Evolutionary conservation across 2,797 vertebrate genomes (phyloP), one percentile per base, ranked within the genome.

Genomic region (Rhynchotus rufescens): DNA sequence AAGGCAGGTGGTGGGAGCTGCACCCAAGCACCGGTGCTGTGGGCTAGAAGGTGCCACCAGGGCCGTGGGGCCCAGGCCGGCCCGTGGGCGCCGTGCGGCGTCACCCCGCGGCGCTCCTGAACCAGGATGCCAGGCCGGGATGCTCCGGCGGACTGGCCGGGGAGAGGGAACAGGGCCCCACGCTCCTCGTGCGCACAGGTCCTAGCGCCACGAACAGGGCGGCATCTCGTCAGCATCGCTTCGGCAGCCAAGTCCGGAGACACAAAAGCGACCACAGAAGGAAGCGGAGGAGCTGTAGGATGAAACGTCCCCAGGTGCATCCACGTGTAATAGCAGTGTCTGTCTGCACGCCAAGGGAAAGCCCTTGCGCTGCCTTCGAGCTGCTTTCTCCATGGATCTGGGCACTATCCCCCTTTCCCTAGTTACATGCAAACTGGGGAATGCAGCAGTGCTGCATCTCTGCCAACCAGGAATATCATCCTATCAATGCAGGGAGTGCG

Each of bases 41-140:
- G n/a, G n/a, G 12, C 22, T 26, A 45, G 45, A 45, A 34, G n/a
- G 22, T 19, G 52, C 28, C 52, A 30, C 10, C 52, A n/a, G 52
- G 28, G 52, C 52, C 52, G 15, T 30, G 52, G 52, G 28, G 28
- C 16, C 26, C 28, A 16, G 52, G 25, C 12, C 47, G 10, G 47
- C 21, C 49, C 49, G 12, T 26, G 49, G 49, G 49, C 25, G 47
- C 36, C 19, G 34, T 69, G 52, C 28, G 17, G 38, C 12, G 13
- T 10, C 14, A 19, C 11, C 26, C 67, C 67, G 80, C 62, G 95
- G 94, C 89, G 94, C 94, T 96, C 88, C 94, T 91, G 95, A 78
- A 93, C 85, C 64, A 61, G 89, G 85, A 95, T 69, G 67, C 52
- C 28, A 54, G 57, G 28, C 17, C 6, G 16, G 30, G 52, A 30